phyloP scores from a whole-genome alignment of 2,888 invertebrate genomes.

The Argyra leucocephala region DNA sequence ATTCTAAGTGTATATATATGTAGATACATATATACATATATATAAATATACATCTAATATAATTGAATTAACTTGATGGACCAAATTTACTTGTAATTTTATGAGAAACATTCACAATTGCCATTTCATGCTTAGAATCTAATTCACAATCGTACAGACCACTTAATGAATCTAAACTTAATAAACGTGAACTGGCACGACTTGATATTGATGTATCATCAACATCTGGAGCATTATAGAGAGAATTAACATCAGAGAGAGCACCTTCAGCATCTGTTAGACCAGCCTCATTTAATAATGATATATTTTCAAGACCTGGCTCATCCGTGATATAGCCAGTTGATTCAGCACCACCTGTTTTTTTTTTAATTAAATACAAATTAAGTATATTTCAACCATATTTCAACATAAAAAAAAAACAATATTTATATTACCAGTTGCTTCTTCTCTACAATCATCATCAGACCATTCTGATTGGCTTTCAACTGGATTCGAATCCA shows the following conservation, averaged over 20 bases:
- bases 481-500: conserved; percentile 47
- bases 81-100: conserved; percentile 44
- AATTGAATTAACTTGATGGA: conserved; percentile 29
- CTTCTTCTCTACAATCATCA: conserved; percentile 55
- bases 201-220: conserved; percentile 73
- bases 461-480: conserved; percentile 79
- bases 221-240: conserved; percentile 58
- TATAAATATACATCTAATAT: no score
- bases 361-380: conserved; percentile 9
- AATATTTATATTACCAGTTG: conserved; percentile 43
- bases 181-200: conserved; percentile 69
- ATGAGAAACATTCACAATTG: conserved; percentile 44
- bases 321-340: conserved; percentile 83
- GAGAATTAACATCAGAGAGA: conserved; percentile 75
- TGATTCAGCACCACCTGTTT: conserved; percentile 53
- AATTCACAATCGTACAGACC: conserved; percentile 65
- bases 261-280: conserved; percentile 82
- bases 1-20: neutral
- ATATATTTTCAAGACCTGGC: conserved; percentile 74
- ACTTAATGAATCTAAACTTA: conserved; percentile 70
- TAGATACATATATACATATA: neutral
- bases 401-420: neutral
- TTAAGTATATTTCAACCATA: neutral
- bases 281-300: conserved; percentile 75
- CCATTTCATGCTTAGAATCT: conserved; percentile 44